A percentile compares a stretch with the other conserved stretches of the same genome.
Conservation (phyloP, 2,888 invertebrate genomes). For the Tipula helvola region DNA sequence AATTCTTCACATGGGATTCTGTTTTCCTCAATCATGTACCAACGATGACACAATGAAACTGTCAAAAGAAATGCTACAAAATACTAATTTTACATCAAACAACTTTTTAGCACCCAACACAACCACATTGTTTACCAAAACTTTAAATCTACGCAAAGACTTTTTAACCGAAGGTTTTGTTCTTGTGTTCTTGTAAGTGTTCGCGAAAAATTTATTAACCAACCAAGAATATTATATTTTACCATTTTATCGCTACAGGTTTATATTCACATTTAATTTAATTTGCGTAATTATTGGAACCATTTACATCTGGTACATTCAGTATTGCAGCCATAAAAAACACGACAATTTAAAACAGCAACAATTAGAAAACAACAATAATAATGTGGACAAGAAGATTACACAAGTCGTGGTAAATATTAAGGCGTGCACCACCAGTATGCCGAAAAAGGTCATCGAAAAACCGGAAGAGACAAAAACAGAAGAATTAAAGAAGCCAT, state of each 20-base stretch:
- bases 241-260: not conserved
- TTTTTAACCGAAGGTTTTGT: conserved; percentile 17
- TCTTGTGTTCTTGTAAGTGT: conserved; percentile 17
- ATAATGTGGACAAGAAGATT: not conserved
- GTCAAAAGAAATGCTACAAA: conserved; percentile 12
- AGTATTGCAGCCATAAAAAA: not conserved
- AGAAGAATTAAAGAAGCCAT: not conserved
- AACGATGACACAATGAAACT: conserved; percentile 14
- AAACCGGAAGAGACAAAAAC: not conserved
- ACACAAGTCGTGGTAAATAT: not conserved
- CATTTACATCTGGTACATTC: not conserved
- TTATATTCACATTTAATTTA: not conserved
- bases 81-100: conserved; percentile 13
- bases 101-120: conserved; percentile 14
- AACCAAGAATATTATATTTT: not conserved
- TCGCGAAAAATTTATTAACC: not conserved
- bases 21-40: conserved; percentile 17
- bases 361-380: not conserved
- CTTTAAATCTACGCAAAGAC: conserved; percentile 15
- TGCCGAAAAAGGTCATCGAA: not conserved
- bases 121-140: conserved; percentile 17
- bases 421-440: not conserved
- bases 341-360: not conserved
- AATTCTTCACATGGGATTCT: conserved; percentile 17
- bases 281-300: not conserved